Conservation (phyloP, 2,113 vertebrate genomes). For the Leuciscus idus region DNA sequence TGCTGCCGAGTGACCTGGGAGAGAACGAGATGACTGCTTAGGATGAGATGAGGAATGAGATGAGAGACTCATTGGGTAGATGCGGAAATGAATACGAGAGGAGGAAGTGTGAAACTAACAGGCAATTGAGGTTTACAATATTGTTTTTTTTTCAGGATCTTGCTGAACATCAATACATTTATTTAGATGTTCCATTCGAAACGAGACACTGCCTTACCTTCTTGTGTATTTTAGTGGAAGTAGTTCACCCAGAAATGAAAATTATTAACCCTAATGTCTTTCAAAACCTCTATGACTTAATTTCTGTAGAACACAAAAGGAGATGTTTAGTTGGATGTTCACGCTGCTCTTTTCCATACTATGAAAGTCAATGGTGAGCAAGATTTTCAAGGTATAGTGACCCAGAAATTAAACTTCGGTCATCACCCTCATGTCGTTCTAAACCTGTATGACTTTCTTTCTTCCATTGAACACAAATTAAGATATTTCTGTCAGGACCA, state of each 20-base stretch:
- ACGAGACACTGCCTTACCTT: neutral
- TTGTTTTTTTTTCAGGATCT: slow-evolving; percentile 1
- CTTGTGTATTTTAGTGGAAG: neutral
- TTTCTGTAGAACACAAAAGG: neutral
- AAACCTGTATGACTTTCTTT: neutral
- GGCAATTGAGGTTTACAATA: neutral
- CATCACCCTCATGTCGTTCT: neutral
- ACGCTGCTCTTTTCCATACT: neutral
- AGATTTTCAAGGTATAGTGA: neutral
- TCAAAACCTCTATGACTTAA: neutral
- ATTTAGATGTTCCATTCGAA: neutral
- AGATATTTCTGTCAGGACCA: neutral
- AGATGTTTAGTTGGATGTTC: neutral
- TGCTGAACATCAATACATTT: neutral
- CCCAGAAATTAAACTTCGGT: neutral
- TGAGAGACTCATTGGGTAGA: slow-evolving; percentile 58
- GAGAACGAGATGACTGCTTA: slow-evolving; percentile 58
- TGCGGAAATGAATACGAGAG: slow-evolving; percentile 35
- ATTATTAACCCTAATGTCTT: neutral
- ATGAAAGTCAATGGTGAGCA: neutral
- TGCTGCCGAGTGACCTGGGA: slow-evolving; percentile 59
- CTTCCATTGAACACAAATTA: neutral
- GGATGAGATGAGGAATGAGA: slow-evolving; percentile 61
- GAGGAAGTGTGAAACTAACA: neutral
- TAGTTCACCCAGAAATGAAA: neutral